Conservation (phyloP, 2,888 invertebrate species). For the Zygothrica quintamaculata region DNA sequence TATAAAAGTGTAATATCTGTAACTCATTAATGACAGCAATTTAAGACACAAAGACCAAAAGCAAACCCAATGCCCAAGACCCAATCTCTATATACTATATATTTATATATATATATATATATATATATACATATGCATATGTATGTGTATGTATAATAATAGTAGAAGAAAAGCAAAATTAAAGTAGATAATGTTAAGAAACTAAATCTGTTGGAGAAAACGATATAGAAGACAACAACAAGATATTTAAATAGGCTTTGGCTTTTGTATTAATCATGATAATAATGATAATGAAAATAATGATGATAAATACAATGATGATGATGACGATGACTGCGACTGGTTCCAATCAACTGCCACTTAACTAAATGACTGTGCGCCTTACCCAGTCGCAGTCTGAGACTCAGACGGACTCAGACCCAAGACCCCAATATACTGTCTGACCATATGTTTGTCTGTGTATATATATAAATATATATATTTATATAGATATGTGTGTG, state of each 20-base stretch:
- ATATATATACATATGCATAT: too few relatives aligned
- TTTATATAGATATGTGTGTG: slow-evolving; percentile 24
- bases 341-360: slow-evolving; percentile 80
- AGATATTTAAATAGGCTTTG: slow-evolving; percentile 54
- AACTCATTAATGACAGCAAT: slow-evolving; percentile 82
- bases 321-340: slow-evolving; percentile 54
- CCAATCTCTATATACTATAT: too few relatives aligned
- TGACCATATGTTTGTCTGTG: slow-evolving; percentile 4
- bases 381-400: slow-evolving; percentile 48
- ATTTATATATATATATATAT: too few relatives aligned
- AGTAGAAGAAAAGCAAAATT: slow-evolving; percentile 6
- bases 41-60: slow-evolving; percentile 57
- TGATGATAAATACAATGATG: slow-evolving; percentile 12
- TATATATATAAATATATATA: slow-evolving; percentile 14
- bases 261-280: slow-evolving; percentile 31
- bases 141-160: too few relatives aligned
- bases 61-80: not conserved
- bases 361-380: slow-evolving; percentile 79
- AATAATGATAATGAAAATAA: slow-evolving; percentile 7
- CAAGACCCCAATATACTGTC: slow-evolving; percentile 25
- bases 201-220: slow-evolving; percentile 56
- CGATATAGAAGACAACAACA: slow-evolving; percentile 18
- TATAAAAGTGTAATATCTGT: slow-evolving; percentile 82
- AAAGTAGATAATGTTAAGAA: slow-evolving; percentile 11
- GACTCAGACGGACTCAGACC: slow-evolving; percentile 32